Evolutionary conservation across 2,113 vertebrate genomes (phyloP), one percentile per base, ranked within the genome.

Genomic region (Syngnathus floridae): DNA sequence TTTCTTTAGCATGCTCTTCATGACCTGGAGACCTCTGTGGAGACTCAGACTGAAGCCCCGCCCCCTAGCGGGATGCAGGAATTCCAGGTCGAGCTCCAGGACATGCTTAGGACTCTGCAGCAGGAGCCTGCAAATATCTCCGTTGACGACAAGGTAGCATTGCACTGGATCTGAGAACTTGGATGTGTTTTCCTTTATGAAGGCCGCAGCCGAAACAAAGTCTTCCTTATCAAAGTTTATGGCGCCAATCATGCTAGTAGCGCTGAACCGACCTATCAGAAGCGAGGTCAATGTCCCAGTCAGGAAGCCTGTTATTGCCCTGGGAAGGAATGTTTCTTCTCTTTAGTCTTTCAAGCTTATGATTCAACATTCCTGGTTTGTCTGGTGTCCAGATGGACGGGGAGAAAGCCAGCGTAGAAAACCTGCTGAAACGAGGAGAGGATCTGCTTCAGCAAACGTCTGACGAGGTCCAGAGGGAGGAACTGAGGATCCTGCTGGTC

Each of bases 351-450:
- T 48, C 59, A n/a, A 36, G 55, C 52, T 17, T 14, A 16, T 60
- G 49, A 9, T 70, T 22, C 66, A 7, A 67, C 22, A 36, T 64
- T 48, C 46, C 40, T 5, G 13, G 46, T n/a, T 68, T 36, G 26
- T 60, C 11, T 49, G 16, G 67, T 38, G 49, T 7, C 31, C 82
- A 99, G 96, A 40, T 94, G 92, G 93, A 95, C 70, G 93, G 94
- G 77, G 92, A 97, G 74, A 92, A 92, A 84, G 89, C 92, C 66
- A 86, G 87, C 10, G 88, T 97, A 62, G 95, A 99, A 83, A 92
- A 93, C 58, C 79, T 97, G 80, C 79, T 99, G 7, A 91, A 86
- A 78, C 91, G 87, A 88, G 95, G 96, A 64, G 94, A 95, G 36
- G 89, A 92, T 52, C 64, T 95, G 70, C 81, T 97, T 60, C 92